These are phyloP conservation scores for Protomyctophum bolini DNA, from an alignment of 2,113 vertebrate species.

Conservation along the genomic window DNA sequence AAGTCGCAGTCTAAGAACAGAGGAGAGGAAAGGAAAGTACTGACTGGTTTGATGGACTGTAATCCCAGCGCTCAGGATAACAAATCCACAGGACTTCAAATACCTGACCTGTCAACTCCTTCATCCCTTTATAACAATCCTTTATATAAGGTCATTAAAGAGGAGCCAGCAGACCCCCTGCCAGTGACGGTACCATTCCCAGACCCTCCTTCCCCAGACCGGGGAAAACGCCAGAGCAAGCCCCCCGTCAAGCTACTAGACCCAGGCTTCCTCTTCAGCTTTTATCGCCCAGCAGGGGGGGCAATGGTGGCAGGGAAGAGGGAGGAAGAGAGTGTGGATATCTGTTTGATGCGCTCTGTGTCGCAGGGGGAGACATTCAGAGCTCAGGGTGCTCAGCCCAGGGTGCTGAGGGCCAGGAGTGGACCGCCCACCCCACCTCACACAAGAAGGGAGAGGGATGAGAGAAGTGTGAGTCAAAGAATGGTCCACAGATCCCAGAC, in stretches of 20 bases:
- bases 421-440: slow-evolving; percentile 29
- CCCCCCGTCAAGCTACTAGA: slow-evolving; percentile 82
- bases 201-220: slow-evolving; percentile 66
- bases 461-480: slow-evolving; percentile 54
- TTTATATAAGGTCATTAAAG: slow-evolving; percentile 79
- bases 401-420: slow-evolving; percentile 55
- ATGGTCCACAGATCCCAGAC: slow-evolving; percentile 31
- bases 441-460: slow-evolving; percentile 67
- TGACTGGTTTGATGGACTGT: slow-evolving; percentile 14
- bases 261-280: slow-evolving; percentile 81
- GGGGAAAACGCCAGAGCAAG: slow-evolving; percentile 83
- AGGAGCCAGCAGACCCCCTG: slow-evolving; percentile 78
- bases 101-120: slow-evolving; percentile 46
- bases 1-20: slow-evolving; percentile 36
- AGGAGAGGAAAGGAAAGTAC: slow-evolving; percentile 43
- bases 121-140: slow-evolving; percentile 68
- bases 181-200: slow-evolving; percentile 64
- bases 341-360: slow-evolving; percentile 78
- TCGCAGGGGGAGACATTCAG: slow-evolving; percentile 61
- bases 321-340: slow-evolving; percentile 81
- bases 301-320: slow-evolving; percentile 72
- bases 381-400: slow-evolving; percentile 41
- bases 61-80: slow-evolving; percentile 23
- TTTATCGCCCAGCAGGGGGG: slow-evolving; percentile 72
- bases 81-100: slow-evolving; percentile 33